Conservation (phyloP, 2,113 vertebrate genomes). For the Myrmecophaga tridactyla region DNA sequence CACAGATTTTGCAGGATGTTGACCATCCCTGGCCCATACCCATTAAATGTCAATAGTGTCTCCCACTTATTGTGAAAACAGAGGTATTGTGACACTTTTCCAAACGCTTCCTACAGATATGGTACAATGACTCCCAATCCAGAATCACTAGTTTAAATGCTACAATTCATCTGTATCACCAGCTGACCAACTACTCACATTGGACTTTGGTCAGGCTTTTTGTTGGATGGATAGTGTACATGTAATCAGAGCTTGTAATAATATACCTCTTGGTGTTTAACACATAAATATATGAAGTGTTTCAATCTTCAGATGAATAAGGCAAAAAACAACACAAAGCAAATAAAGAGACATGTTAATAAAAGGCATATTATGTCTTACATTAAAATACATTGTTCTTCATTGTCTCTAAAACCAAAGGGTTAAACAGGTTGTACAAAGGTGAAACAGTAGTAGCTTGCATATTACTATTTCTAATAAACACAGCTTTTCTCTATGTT, state of each 20-base stretch:
- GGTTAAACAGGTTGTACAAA: too few relatives aligned
- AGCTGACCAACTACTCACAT: neutral
- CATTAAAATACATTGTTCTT: neutral
- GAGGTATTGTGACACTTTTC: neutral
- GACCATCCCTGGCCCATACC: neutral
- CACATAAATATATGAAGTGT: neutral
- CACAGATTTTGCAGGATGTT: neutral
- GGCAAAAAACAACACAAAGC: neutral
- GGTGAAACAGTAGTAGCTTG: neutral
- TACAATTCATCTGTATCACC: neutral
- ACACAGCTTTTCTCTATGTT: constrained; percentile 7
- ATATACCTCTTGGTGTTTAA: neutral
- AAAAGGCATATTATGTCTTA: neutral
- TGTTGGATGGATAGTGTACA: neutral
- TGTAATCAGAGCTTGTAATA: neutral
- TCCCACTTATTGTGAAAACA: neutral
- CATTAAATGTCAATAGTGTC: neutral
- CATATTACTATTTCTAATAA: neutral
- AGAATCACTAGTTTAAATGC: neutral
- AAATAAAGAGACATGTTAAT: neutral
- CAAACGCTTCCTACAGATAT: neutral
- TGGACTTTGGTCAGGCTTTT: neutral
- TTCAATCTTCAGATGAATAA: neutral
- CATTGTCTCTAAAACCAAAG: too few relatives aligned
- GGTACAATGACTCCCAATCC: neutral